Percentiles rank a stretch among this genome's conserved stretches.
These are phyloP conservation scores for Neosalanx taihuensis DNA, from an alignment of 2,797 vertebrate genomes.

Conservation along the genomic window DNA sequence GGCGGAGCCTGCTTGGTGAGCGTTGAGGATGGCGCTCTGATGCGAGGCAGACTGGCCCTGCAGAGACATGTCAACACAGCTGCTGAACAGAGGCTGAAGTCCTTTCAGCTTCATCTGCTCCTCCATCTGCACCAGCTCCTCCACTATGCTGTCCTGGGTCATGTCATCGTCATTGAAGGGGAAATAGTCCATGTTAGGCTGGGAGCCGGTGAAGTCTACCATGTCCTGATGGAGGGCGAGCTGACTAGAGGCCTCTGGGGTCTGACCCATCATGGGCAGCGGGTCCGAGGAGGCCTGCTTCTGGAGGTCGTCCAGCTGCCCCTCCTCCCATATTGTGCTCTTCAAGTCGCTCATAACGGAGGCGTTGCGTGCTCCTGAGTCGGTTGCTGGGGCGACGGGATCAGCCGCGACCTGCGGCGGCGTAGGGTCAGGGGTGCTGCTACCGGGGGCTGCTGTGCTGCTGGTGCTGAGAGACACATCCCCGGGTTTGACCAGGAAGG, in stretches of 20 bases:
- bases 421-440: constrained; percentile 74
- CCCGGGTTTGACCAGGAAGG: constrained; percentile 75
- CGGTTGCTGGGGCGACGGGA: constrained; percentile 77
- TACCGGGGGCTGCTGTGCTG: constrained; percentile 60
- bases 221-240: constrained; percentile 88
- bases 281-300: constrained; percentile 71
- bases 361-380: constrained; percentile 78
- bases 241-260: constrained; percentile 77
- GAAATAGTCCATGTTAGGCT: constrained; percentile 91
- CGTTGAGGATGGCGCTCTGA: constrained; percentile 77
- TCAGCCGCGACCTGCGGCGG: constrained; percentile 83
- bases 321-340: constrained; percentile 88
- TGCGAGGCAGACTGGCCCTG: constrained; percentile 76
- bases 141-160: constrained; percentile 98
- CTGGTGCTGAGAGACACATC: constrained; percentile 65
- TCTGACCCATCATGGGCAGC: constrained; percentile 78
- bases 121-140: constrained; percentile 98
- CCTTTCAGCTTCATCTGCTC: constrained; percentile 97
- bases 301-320: constrained; percentile 80
- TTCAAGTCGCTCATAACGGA: constrained; percentile 82
- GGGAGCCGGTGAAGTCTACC: constrained; percentile 87
- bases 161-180: constrained; percentile 95
- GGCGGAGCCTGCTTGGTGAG: constrained; percentile 77
- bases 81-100: constrained; percentile 77
- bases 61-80: constrained; percentile 85